Evolutionary conservation across 2,113 vertebrate species (phyloP), one percentile per base, ranked within the genome.

Genomic region (Esox niger): DNA sequence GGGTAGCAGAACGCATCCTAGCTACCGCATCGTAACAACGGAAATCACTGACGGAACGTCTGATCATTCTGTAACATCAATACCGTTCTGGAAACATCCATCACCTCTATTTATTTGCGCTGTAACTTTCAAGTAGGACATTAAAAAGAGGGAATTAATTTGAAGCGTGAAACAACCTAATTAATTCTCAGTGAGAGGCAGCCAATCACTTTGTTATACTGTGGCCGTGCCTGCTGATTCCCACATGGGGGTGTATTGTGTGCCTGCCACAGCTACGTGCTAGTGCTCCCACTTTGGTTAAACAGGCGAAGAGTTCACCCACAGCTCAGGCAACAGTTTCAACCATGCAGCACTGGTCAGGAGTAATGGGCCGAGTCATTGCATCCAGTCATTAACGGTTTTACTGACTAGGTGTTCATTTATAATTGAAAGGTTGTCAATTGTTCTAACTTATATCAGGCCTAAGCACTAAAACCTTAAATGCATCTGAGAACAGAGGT

Each of bases 101-200:
- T 80, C 82, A 81, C 55, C 75, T 83, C 79, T 73, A 84, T 83
- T 86, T 83, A 86, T 88, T 86, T 81, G 38, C 47, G 72, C 56
- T 26, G 33, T 68, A 55, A 72, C 74, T 82, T 79, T 84, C 65
- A 77, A 83, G 80, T 73, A 60, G 77, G 66, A 82, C 79, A 79
- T 85, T 82, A 70, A 88, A 79, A 75, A 82, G 57, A 77, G 26
- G 54, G 69, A 90, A 89, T 90, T 81, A 80, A 90, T 90, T 90
- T 86, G 75, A 84, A 81, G 87, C 74, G 77, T 87, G 80, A 87
- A 82, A 79, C 77, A 89, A 87, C 75, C 79, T 87, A 90, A 91
- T 91, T 91, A 90, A 86, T 84, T 89, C 79, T 83, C 82, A 77
- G 76, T 56, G 73, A 78, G 81, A 74, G 78, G 68, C 46, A 77